These are phyloP conservation scores for Dinocampus coccinellae DNA, from an alignment of 2,888 invertebrate genomes.

Conservation along the genomic window DNA sequence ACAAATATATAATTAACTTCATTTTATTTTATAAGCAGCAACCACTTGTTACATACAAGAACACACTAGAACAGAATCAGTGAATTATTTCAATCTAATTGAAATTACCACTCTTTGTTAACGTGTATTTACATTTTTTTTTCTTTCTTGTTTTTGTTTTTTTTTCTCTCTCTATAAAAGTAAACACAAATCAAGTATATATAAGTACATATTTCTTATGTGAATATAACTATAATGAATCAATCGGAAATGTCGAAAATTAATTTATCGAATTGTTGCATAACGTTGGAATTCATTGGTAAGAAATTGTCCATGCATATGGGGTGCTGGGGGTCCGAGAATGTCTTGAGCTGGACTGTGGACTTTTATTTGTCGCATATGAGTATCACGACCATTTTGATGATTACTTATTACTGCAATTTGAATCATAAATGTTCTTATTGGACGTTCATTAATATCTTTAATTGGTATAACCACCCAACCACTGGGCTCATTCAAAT, in stretches of 20 bases:
- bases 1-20: background rate
- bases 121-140: background rate
- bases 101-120: background rate
- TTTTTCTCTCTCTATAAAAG: no score
- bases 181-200: no score
- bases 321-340: constrained; percentile 77
- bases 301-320: constrained; percentile 81
- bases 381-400: constrained; percentile 98
- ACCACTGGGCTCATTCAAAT: constrained; percentile 93
- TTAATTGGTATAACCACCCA: constrained; percentile 96
- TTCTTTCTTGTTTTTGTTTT: no score
- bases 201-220: constrained; percentile 20
- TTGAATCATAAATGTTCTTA: constrained; percentile 96
- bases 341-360: constrained; percentile 85
- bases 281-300: constrained; percentile 87
- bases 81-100: background rate
- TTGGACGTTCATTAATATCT: constrained; percentile 87
- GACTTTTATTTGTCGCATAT: constrained; percentile 96
- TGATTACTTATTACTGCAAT: constrained; percentile 97
- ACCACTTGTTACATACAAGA: no score
- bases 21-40: background rate
- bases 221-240: constrained; percentile 12
- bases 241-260: constrained; percentile 19
- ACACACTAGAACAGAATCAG: no score
- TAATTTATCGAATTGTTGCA: constrained; percentile 80